Evolutionary conservation across 2,797 vertebrate genomes (phyloP).

Genomic region (Cercopithecus diana): DNA sequence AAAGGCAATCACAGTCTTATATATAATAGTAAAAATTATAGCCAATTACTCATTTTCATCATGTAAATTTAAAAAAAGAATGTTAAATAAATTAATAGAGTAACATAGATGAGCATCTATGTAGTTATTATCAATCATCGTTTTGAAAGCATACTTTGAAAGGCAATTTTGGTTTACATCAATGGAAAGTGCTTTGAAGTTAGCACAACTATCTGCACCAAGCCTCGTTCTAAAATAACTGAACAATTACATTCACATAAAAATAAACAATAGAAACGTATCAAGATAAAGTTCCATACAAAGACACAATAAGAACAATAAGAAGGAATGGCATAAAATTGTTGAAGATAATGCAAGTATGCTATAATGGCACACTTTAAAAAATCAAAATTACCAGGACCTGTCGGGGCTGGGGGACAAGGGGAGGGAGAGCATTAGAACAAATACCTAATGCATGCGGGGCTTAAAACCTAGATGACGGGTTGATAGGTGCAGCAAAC

Average conservation of each 20-base stretch:
- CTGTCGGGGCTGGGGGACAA: too few species aligned
- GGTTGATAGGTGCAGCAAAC: too few species aligned
- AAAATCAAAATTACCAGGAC: too few species aligned
- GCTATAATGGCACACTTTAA: background rate
- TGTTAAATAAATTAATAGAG: background rate
- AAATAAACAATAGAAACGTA: background rate
- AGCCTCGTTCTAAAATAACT: background rate
- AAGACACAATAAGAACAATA: background rate
- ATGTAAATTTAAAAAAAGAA: background rate
- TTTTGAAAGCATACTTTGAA: slow-evolving; percentile 1
- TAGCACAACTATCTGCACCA: background rate
- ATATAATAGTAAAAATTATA: background rate
- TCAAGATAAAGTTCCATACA: background rate
- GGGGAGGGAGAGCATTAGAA: too few species aligned
- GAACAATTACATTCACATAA: background rate
- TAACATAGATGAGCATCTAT: background rate
- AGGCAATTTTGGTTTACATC: background rate
- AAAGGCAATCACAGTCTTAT: background rate
- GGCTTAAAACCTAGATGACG: too few species aligned
- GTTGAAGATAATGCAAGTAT: background rate
- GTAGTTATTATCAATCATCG: background rate
- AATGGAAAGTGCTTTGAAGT: background rate
- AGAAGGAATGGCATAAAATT: background rate
- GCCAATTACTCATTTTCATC: background rate
- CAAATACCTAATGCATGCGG: too few species aligned